phyloP scores from a whole-genome alignment of 2,113 vertebrate species.

The Aix galericulata region DNA sequence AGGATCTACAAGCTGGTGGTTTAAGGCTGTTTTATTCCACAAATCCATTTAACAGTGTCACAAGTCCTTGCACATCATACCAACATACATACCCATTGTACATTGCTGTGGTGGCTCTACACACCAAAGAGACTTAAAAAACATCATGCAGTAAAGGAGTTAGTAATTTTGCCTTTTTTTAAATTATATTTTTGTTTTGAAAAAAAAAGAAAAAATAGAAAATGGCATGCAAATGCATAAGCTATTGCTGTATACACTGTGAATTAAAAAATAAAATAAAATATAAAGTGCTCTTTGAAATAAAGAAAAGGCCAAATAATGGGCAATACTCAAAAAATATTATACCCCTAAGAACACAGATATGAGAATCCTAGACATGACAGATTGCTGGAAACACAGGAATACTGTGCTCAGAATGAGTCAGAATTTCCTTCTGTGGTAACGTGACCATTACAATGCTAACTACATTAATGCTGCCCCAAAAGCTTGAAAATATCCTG shows the following conservation, averaged over 20 bases:
- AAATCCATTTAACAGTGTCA: not conserved
- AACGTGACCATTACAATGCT: not conserved
- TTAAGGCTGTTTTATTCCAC: not conserved
- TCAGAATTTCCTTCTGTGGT: not conserved
- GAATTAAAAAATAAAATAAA: not conserved
- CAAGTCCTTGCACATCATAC: not conserved
- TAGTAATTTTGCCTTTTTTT: not conserved
- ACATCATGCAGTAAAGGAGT: not conserved
- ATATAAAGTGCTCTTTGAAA: not conserved
- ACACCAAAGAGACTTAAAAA: not conserved
- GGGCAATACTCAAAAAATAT: not conserved
- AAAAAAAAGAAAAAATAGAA: not conserved
- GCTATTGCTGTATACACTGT: not conserved
- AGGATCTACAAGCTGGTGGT: not conserved
- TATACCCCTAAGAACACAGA: not conserved
- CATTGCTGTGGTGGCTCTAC: not conserved
- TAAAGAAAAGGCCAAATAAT: not conserved
- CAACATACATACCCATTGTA: not conserved
- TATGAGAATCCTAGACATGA: not conserved
- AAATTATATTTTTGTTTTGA: not conserved
- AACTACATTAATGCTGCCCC: not conserved
- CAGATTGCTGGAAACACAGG: not conserved
- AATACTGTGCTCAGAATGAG: not conserved
- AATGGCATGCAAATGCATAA: not conserved
- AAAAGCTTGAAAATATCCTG: not conserved